A percentile compares a stretch with the other conserved stretches of the same genome.
These are phyloP conservation scores for Polypterus bichir DNA, from an alignment of 2,113 vertebrate genomes.

Conservation along the genomic window DNA sequence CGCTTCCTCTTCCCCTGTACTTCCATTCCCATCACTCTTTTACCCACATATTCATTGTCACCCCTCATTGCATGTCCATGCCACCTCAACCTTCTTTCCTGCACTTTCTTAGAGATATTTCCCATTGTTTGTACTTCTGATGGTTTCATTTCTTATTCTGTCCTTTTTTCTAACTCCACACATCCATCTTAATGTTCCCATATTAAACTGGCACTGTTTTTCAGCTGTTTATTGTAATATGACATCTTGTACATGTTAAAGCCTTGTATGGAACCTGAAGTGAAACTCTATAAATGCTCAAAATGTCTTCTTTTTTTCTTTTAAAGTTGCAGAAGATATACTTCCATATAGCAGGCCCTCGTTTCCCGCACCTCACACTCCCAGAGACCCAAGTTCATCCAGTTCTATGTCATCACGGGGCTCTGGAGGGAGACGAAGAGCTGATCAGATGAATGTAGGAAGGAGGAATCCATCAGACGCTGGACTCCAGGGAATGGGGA, in stretches of 20 bases:
- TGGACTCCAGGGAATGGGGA: constrained; percentile 74
- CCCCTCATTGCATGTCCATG: no score
- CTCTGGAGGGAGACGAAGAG: constrained; percentile 79
- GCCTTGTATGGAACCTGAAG: neutral
- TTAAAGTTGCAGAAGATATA: constrained; percentile 75
- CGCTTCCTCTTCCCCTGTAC: no score
- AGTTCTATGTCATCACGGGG: constrained; percentile 95
- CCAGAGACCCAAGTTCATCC: constrained; percentile 90
- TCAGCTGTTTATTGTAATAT: no score
- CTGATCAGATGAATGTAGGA: constrained; percentile 61
- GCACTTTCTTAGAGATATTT: no score
- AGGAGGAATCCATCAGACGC: constrained; percentile 71
- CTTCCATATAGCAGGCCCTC: constrained; percentile 89
- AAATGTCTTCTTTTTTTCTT: neutral
- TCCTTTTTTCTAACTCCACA: no score
- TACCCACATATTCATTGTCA: no score
- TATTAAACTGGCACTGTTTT: no score
- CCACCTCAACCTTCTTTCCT: no score
- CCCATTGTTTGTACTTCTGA: no score
- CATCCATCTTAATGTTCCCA: no score
- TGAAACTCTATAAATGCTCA: neutral
- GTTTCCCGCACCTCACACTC: constrained; percentile 84
- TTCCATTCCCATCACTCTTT: no score
- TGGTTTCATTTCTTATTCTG: no score
- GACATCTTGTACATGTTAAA: neutral